A percentile compares a stretch with the other conserved stretches of the same genome.
Evolutionary conservation across 2,888 invertebrate species (phyloP).

Genomic region (Liopterus haemorrhoidalis): DNA sequence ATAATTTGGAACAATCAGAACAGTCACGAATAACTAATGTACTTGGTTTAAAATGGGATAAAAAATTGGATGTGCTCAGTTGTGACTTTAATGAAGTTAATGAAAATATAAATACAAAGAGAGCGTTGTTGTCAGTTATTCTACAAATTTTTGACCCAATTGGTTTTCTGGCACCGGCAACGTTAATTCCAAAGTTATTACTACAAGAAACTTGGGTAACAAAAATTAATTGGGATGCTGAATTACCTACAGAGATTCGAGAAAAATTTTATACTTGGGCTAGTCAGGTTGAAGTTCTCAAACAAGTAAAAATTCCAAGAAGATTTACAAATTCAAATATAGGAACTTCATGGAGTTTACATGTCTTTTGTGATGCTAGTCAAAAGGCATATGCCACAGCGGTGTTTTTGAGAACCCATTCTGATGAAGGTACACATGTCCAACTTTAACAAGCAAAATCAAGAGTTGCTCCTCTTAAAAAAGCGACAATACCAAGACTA

Average conservation of each 20-base stretch:
- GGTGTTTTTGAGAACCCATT: background rate
- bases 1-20: background rate
- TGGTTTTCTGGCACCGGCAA: too few relatives aligned
- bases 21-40: background rate
- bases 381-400: background rate
- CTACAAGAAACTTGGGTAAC: constrained; percentile 27
- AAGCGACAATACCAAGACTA: constrained; percentile 33
- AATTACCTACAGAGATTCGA: constrained; percentile 15
- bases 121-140: too few relatives aligned
- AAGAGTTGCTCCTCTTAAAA: constrained; percentile 33
- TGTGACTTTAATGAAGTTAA: too few relatives aligned
- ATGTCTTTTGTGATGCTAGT: background rate
- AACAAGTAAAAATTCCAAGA: constrained; percentile 6
- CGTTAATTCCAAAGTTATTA: constrained; percentile 28
- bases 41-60: background rate
- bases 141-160: too few relatives aligned
- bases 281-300: background rate
- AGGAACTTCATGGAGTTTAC: background rate
- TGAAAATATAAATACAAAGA: too few relatives aligned
- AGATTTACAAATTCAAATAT: too few relatives aligned
- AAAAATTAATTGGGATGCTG: constrained; percentile 16
- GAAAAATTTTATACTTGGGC: constrained; percentile 26
- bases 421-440: constrained; percentile 23
- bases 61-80: background rate
- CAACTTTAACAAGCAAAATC: constrained; percentile 32